These are phyloP conservation scores for Bergia sp. DNA, from an alignment of 92 coral and sea anemone species.

Conservation along the genomic window DNA sequence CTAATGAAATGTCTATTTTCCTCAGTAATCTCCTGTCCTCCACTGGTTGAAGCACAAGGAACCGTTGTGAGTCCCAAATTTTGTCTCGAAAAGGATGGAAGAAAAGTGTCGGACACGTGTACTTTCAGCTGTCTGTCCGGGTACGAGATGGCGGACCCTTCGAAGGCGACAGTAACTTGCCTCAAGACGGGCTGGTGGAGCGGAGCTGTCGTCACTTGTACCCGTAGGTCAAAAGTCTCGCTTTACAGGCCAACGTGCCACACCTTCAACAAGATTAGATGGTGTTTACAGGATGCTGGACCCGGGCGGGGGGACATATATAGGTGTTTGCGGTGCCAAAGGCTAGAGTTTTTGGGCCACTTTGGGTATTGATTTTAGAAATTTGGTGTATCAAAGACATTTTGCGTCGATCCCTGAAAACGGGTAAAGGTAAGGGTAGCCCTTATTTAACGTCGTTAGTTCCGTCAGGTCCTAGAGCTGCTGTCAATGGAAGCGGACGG, in stretches of 20 bases:
- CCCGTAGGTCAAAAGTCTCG: constrained; percentile 55
- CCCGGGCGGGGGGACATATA: no score
- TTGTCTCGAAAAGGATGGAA: constrained; percentile 64
- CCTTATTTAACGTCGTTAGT: no score
- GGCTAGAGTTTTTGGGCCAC: no score
- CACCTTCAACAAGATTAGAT: not conserved
- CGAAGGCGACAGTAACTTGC: constrained; percentile 63
- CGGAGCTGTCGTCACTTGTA: constrained; percentile 52
- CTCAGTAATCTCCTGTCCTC: constrained; percentile 69
- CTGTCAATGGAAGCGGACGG: no score
- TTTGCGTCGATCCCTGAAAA: no score
- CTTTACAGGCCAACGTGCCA: not conserved
- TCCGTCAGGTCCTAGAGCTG: no score
- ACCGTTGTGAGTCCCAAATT: constrained; percentile 65
- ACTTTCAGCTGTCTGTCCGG: constrained; percentile 73
- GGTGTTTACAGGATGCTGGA: no score
- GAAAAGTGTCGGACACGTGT: constrained; percentile 77
- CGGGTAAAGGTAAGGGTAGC: no score
- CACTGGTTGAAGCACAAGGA: constrained; percentile 65
- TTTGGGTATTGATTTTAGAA: no score
- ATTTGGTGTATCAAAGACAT: no score
- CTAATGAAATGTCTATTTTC: not conserved
- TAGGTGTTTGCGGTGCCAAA: no score
- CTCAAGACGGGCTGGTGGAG: constrained; percentile 81
- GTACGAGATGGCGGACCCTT: constrained; percentile 61